Evolutionary conservation across 2,888 invertebrate genomes (phyloP).

Genomic region (Thymelicus sylvestris): DNA sequence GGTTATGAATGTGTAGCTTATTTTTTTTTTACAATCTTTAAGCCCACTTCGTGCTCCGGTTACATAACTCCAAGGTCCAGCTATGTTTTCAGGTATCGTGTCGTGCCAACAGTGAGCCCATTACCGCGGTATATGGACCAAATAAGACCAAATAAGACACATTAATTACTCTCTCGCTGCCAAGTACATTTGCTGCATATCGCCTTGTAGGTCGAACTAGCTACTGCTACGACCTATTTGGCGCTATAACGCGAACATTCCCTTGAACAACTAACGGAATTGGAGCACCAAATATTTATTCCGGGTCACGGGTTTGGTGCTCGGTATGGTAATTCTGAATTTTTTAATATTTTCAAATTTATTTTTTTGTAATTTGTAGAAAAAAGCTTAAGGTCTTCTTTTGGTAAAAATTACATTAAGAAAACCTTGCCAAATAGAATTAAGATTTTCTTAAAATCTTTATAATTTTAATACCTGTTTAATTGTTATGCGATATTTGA

Average conservation of each 20-base stretch:
- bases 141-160: constrained; percentile 36
- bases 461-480: too few relatives aligned
- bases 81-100: constrained; percentile 1
- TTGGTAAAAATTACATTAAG: too few relatives aligned
- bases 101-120: constrained; percentile 20
- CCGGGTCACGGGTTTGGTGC: neutral
- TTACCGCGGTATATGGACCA: constrained; percentile 24
- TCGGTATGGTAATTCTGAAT: neutral
- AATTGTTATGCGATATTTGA: too few relatives aligned
- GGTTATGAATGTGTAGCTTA: too few relatives aligned
- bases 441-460: too few relatives aligned
- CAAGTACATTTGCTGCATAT: constrained; percentile 24
- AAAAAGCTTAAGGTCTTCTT: too few relatives aligned
- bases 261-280: constrained; percentile 16
- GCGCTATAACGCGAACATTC: constrained; percentile 19
- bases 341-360: neutral
- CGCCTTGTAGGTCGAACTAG: constrained; percentile 31
- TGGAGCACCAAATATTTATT: constrained; percentile 20
- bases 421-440: too few relatives aligned
- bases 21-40: too few relatives aligned
- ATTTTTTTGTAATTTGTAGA: too few relatives aligned
- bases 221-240: constrained; percentile 29
- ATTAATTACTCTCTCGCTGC: constrained; percentile 32
- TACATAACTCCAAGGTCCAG: neutral
- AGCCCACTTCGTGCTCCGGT: too few relatives aligned